Conservation (phyloP, 2,797 vertebrate genomes). For the Pelodytes ibericus region DNA sequence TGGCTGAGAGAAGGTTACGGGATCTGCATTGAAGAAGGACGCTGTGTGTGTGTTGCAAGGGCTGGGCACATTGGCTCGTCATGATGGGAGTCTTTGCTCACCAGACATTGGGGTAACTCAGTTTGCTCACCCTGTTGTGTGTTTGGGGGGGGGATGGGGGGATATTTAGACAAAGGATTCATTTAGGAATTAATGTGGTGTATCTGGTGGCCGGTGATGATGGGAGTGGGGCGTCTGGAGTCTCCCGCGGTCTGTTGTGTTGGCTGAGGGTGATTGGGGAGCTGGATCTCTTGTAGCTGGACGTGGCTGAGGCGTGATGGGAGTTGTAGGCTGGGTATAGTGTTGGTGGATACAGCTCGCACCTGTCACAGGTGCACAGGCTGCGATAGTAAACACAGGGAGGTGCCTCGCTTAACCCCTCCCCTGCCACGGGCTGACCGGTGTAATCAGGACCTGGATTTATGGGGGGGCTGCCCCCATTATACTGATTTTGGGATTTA, state of each 20-base stretch:
- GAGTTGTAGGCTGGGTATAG: not conserved
- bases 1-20: not conserved
- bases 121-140: not conserved
- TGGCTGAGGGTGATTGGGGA: conserved; percentile 1
- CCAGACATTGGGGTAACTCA: not conserved
- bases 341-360: not conserved
- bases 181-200: too few species aligned
- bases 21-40: too few species aligned
- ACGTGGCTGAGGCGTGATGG: not conserved
- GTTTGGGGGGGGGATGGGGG: not conserved
- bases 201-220: not conserved
- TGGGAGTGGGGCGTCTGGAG: not conserved
- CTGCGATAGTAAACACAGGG: conserved; percentile 27
- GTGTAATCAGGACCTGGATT: not conserved
- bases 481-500: too few species aligned
- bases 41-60: not conserved
- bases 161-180: not conserved
- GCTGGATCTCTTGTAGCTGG: not conserved
- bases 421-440: not conserved
- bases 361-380: conserved; percentile 46
- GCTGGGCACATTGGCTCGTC: not conserved
- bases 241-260: not conserved
- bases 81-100: too few species aligned
- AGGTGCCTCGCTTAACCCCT: conserved; percentile 29
- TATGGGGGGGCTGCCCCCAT: too few species aligned